phyloP scores from a whole-genome alignment of 2,113 vertebrate species.

The Dicaeum eximium region DNA sequence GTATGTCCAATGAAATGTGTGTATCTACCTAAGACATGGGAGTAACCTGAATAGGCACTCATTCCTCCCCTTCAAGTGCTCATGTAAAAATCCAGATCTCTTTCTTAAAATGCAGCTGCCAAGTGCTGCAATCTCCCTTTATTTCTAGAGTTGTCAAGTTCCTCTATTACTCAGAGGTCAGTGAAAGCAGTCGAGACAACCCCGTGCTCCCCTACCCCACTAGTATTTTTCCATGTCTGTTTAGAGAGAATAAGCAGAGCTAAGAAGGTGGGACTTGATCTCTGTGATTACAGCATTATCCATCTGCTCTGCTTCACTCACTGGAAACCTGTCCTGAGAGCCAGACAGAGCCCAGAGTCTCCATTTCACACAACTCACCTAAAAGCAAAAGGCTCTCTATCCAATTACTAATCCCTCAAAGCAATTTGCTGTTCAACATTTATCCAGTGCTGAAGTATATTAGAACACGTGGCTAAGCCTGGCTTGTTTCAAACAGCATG shows the following conservation, averaged over 20 bases:
- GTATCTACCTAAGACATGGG: not conserved
- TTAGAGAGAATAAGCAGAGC: not conserved
- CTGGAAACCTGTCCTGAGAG: not conserved
- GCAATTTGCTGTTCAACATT: slow-evolving; percentile 42
- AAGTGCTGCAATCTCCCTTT: not conserved
- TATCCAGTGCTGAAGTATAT: not conserved
- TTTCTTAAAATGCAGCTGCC: not conserved
- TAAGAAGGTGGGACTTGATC: not conserved
- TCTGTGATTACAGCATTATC: not conserved
- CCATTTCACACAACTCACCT: slow-evolving; percentile 30
- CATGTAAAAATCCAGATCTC: not conserved
- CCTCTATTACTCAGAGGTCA: not conserved
- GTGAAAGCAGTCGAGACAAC: not conserved
- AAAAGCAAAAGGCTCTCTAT: slow-evolving; percentile 41
- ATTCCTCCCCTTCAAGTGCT: not conserved
- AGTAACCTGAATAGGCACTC: not conserved
- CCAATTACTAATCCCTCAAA: slow-evolving; percentile 41
- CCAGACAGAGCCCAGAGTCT: not conserved
- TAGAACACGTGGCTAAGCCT: not conserved
- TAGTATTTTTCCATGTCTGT: not conserved
- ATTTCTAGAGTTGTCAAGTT: not conserved
- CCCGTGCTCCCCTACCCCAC: not conserved
- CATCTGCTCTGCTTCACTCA: not conserved
- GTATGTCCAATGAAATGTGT: not conserved
- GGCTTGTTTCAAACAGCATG: slow-evolving; percentile 4